A percentile compares a stretch with the other conserved stretches of the same genome.
These are phyloP conservation scores for Rhinichthys osculus DNA, from an alignment of 2,797 vertebrate genomes.

Conservation along the genomic window DNA sequence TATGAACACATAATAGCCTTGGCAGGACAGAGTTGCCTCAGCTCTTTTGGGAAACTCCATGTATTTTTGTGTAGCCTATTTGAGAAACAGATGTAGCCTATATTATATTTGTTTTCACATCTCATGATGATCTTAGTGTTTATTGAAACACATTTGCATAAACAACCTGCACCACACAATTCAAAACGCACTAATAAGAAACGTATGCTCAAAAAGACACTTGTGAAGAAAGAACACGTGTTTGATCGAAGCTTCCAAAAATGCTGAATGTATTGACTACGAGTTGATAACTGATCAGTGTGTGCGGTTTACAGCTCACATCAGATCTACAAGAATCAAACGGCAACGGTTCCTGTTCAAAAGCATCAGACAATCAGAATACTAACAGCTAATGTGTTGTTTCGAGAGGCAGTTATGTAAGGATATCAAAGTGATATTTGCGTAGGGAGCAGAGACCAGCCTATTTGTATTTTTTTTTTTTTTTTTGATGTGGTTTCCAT, in stretches of 20 bases:
- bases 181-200: not conserved
- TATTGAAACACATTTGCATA: not conserved
- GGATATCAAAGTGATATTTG: constrained; percentile 13
- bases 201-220: not conserved
- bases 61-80: not conserved
- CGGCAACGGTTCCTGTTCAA: not conserved
- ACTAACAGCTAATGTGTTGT: constrained; percentile 13
- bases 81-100: not conserved
- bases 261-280: too few relatives aligned
- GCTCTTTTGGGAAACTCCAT: not conserved
- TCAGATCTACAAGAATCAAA: not conserved
- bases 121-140: not conserved
- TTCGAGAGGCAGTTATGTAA: constrained; percentile 12
- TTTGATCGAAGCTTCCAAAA: not conserved
- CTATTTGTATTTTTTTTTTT: not conserved
- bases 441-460: not conserved
- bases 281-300: not conserved
- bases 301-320: not conserved
- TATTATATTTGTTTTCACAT: not conserved
- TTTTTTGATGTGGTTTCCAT: not conserved
- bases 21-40: not conserved
- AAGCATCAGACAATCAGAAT: constrained; percentile 4
- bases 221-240: not conserved
- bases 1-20: not conserved
- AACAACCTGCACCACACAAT: not conserved